Evolutionary conservation across 2,113 vertebrate species (phyloP).

Genomic region (Zootoca vivipara): DNA sequence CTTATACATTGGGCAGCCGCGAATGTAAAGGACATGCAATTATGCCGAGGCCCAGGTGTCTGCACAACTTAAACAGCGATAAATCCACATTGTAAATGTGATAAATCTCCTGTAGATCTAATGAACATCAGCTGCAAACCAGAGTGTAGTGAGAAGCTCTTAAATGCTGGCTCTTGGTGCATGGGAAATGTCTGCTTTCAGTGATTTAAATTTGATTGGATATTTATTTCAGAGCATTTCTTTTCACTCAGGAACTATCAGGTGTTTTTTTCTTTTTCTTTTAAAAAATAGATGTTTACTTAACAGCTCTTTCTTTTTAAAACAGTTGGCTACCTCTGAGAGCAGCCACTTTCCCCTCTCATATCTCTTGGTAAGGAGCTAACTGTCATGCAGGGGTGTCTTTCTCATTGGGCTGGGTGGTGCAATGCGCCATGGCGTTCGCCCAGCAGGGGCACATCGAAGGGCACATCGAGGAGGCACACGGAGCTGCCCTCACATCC

Average conservation of each 20-base stretch:
- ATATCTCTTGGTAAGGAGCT: background rate
- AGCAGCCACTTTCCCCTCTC: constrained; percentile 27
- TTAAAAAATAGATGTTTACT: constrained; percentile 38
- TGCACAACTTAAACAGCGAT: constrained; percentile 51
- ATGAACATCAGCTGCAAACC: constrained; percentile 66
- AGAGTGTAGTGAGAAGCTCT: constrained; percentile 49
- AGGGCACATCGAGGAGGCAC: too few species aligned
- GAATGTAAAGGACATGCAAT: constrained; percentile 44
- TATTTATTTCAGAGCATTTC: constrained; percentile 54
- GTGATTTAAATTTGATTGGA: constrained; percentile 52
- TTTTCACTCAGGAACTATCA: constrained; percentile 36
- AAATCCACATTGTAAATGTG: constrained; percentile 68
- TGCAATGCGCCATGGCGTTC: too few species aligned
- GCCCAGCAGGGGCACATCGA: too few species aligned
- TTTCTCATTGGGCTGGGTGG: too few species aligned
- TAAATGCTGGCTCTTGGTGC: constrained; percentile 53
- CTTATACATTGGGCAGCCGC: background rate
- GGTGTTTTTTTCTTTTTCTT: constrained; percentile 18
- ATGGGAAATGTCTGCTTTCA: constrained; percentile 58
- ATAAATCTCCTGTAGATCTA: constrained; percentile 59
- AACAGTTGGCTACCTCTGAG: constrained; percentile 5
- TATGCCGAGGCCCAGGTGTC: constrained; percentile 58
- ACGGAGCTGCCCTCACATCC: too few species aligned
- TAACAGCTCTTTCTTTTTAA: constrained; percentile 53
- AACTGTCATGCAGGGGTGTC: too few species aligned